Evolutionary conservation across 2,888 invertebrate genomes (phyloP).

Genomic region (Toxonevra muliebris): DNA sequence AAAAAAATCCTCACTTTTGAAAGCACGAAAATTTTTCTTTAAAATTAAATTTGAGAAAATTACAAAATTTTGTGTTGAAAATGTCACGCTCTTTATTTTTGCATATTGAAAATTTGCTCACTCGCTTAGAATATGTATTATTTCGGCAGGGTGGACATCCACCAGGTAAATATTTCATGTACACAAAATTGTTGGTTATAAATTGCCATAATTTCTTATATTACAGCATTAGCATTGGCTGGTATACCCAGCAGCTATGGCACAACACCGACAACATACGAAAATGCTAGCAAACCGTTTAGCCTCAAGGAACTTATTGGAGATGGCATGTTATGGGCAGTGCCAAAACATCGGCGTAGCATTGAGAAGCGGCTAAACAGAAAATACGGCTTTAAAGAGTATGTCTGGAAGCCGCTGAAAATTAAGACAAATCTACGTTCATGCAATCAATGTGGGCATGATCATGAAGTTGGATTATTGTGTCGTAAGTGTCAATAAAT

Average conservation of each 20-base stretch:
- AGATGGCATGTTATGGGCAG: constrained; percentile 82
- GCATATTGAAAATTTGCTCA: constrained; percentile 62
- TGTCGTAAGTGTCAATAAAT: constrained; percentile 74
- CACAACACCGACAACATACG: background rate
- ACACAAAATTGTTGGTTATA: background rate
- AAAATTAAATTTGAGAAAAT: constrained; percentile 9
- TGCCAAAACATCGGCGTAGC: constrained; percentile 78
- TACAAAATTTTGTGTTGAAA: constrained; percentile 15
- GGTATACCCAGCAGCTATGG: constrained; percentile 38
- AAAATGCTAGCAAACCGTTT: background rate
- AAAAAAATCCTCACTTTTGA: background rate
- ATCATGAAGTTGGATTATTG: constrained; percentile 79
- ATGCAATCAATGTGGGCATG: constrained; percentile 85
- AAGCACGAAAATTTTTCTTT: background rate
- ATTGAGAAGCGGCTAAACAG: constrained; percentile 78
- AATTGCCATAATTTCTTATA: constrained; percentile 7
- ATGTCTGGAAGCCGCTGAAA: constrained; percentile 74
- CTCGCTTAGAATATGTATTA: constrained; percentile 63
- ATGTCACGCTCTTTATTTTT: constrained; percentile 56
- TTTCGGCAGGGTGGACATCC: constrained; percentile 65
- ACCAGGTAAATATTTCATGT: constrained; percentile 63
- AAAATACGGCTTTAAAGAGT: constrained; percentile 76
- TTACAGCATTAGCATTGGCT: constrained; percentile 44
- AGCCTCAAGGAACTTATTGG: constrained; percentile 74
- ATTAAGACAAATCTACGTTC: constrained; percentile 79